Evolutionary conservation across 2,113 vertebrate species (phyloP).

Genomic region (Thalassarche chlororhynchos): DNA sequence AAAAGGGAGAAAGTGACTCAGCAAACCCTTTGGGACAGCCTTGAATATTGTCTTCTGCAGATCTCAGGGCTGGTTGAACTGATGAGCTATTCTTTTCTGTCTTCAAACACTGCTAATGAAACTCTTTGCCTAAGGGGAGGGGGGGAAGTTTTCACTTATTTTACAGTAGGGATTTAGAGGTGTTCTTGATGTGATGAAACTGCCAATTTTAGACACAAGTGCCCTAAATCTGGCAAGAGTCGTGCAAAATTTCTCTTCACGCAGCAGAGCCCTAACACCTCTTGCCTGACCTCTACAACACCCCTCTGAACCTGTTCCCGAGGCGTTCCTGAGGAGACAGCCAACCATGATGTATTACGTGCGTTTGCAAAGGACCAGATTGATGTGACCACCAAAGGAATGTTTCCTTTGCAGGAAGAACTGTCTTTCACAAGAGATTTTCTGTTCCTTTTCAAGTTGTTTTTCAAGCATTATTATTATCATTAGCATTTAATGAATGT

Average conservation of each 20-base stretch:
- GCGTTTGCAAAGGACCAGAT: not conserved
- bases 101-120: not conserved
- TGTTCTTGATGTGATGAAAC: not conserved
- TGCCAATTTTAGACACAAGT: not conserved
- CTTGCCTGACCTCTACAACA: not conserved
- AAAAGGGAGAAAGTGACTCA: not conserved
- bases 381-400: conserved; percentile 29
- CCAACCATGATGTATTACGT: not conserved
- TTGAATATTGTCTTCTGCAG: not conserved
- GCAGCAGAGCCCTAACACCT: not conserved
- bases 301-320: not conserved
- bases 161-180: conserved; percentile 11
- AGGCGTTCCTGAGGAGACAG: not conserved
- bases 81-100: not conserved
- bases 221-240: not conserved
- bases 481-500: conserved; percentile 10
- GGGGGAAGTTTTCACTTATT: not conserved
- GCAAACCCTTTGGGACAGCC: not conserved
- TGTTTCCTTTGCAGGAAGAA: conserved; percentile 25
- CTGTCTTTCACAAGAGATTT: conserved; percentile 7
- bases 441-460: not conserved
- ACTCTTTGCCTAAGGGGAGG: not conserved
- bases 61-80: not conserved
- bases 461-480: not conserved
- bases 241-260: not conserved